Base-by-base conservation (phyloP, 1,140 invertebrate genomes). In the Nixonia krombeini region DNA sequence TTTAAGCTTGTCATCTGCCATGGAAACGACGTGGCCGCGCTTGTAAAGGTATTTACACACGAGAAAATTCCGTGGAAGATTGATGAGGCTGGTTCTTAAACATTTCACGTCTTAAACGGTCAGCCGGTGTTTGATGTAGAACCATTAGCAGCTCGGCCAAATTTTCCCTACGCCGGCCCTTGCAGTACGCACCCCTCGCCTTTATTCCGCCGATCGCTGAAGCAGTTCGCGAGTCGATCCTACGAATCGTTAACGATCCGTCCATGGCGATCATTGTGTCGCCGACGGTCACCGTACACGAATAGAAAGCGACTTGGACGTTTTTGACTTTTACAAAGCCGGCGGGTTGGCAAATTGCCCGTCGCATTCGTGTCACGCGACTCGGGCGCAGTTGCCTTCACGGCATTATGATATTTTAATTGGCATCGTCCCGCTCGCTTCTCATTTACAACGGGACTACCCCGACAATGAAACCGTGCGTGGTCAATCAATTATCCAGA, bases 31-130 rank as follows among this genome's bases (percentile, higher is more conserved):
- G 58, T 47, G 15, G 37, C 21, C n/a, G 41, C 40, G 51, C 58
- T n/a, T n/a, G 70, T 74, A 76, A 77, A 74, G 58, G 65, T 81
- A 75, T 81, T 81, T 79, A 82, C 76, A 76, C 71, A 70, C 62
- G 75, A 72, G 67, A 68, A 74, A 75, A 73, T 77, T 74, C 71
- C 46, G 67, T 56, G 52, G 69, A 74, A 82, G 79, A 83, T 83
- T 76, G 74, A 82, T 82, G 76, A 76, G 76, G 67, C 57, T 73
- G 25, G 29, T 35, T 50, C 42, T 51, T 38, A 49, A 72, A 72
- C 73, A 72, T 69, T 70, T 42, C 41, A 62, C 55, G 47, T 38
- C 58, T 76, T 75, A 81, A 82, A 79, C 58, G 79, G 71, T 73
- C 64, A 62, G 71, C 17, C 61, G 53, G 56, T 72, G 75, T 82